These are phyloP conservation scores for Microtus obscurus DNA, from an alignment of 2,797 vertebrate genomes.

Conservation along the genomic window DNA sequence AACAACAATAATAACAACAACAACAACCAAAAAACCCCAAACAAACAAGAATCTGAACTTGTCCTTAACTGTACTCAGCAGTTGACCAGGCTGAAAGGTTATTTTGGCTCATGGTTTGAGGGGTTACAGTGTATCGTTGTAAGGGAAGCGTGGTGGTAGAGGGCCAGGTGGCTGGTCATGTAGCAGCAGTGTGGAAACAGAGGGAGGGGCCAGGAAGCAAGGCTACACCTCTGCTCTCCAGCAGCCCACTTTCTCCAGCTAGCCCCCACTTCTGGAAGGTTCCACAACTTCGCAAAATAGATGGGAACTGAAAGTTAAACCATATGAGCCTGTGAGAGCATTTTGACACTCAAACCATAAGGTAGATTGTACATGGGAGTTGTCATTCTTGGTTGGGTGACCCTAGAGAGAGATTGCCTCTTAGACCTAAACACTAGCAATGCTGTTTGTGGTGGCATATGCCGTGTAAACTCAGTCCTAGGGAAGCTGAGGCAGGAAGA, in stretches of 20 bases:
- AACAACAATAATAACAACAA: too few species aligned
- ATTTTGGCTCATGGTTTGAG: neutral
- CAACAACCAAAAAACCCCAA: too few species aligned
- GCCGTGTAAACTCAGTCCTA: neutral
- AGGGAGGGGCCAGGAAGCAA: neutral
- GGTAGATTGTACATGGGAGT: neutral
- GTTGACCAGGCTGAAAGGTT: neutral
- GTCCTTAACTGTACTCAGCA: neutral
- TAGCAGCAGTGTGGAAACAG: neutral
- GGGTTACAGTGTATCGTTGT: neutral
- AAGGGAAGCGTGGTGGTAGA: neutral
- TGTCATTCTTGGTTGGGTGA: neutral
- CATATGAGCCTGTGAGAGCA: neutral
- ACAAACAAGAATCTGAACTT: neutral
- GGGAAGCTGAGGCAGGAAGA: neutral
- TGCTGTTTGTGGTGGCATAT: neutral
- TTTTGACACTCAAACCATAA: neutral
- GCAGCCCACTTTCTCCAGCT: neutral
- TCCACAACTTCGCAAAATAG: neutral
- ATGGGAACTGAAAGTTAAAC: neutral
- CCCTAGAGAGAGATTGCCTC: neutral
- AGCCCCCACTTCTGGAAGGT: neutral
- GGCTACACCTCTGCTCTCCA: neutral
- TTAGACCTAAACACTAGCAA: neutral
- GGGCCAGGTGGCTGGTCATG: too few species aligned